Evolutionary conservation across 2,888 invertebrate species (phyloP).

Genomic region (Synanthedon andrenaeformis): DNA sequence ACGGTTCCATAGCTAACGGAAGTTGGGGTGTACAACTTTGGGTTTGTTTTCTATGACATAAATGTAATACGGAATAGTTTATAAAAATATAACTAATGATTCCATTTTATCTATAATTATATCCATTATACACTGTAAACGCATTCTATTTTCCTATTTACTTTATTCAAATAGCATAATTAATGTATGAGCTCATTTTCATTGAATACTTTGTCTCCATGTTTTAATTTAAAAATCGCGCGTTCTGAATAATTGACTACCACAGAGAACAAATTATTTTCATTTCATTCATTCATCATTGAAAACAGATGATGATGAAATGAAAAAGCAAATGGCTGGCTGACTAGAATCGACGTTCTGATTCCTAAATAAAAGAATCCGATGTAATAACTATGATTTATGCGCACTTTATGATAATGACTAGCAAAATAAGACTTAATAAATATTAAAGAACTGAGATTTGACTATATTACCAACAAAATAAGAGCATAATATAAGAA

Average conservation of each 20-base stretch:
- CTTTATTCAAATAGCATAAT: too few species aligned
- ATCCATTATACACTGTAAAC: too few species aligned
- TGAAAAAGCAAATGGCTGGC: constrained; percentile 71
- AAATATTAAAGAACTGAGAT: constrained; percentile 42
- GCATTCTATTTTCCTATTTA: too few species aligned
- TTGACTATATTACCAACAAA: constrained; percentile 45
- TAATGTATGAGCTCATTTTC: too few species aligned
- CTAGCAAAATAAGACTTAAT: constrained; percentile 67
- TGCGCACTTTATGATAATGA: constrained; percentile 71
- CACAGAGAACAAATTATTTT: background rate
- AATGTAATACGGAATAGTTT: too few species aligned
- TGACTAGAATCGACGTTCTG: constrained; percentile 59
- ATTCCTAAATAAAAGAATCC: constrained; percentile 59
- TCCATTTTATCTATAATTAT: too few species aligned
- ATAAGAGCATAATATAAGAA: constrained; percentile 31
- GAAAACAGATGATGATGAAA: constrained; percentile 42
- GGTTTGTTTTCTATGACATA: too few species aligned
- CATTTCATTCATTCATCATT: constrained; percentile 2
- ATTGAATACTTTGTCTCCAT: too few species aligned
- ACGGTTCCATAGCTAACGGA: too few species aligned
- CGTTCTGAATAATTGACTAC: background rate
- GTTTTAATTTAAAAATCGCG: constrained; percentile 2
- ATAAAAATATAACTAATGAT: too few species aligned
- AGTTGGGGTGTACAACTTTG: too few species aligned
- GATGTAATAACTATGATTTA: constrained; percentile 71